Evolutionary conservation across 2,888 invertebrate genomes (phyloP).

Genomic region (Melanargia galathea): DNA sequence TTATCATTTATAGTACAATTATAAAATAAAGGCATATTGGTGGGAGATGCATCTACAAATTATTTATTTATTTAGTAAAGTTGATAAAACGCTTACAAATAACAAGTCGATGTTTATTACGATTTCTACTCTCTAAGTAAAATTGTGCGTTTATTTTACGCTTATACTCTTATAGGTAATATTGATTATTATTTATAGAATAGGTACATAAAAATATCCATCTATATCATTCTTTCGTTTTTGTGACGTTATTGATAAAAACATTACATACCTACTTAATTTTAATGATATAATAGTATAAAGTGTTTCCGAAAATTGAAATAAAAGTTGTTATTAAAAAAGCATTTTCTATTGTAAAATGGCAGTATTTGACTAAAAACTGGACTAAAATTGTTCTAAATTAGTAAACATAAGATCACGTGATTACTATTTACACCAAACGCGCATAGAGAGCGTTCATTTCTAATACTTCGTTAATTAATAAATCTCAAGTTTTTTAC

Average conservation of each 20-base stretch:
- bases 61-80: constrained; percentile 14
- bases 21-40: constrained; percentile 32
- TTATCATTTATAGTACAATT: constrained; percentile 7
- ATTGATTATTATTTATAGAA: neutral
- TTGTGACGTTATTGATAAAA: constrained; percentile 9
- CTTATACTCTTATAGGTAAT: constrained; percentile 1
- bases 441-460: constrained; percentile 30
- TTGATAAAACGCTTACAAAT: constrained; percentile 23
- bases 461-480: constrained; percentile 19
- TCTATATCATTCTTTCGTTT: neutral
- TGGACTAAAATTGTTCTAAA: constrained; percentile 28
- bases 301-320: too few relatives aligned
- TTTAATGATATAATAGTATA: neutral
- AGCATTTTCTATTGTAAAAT: constrained; percentile 27
- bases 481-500: constrained; percentile 24
- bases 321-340: too few relatives aligned
- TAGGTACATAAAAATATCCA: neutral
- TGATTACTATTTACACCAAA: constrained; percentile 17
- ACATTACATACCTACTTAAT: neutral
- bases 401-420: constrained; percentile 21
- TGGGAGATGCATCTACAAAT: constrained; percentile 31
- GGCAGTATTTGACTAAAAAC: constrained; percentile 34
- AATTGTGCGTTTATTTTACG: constrained; percentile 18
- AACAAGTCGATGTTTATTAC: constrained; percentile 17
- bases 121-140: constrained; percentile 9